phyloP scores from a whole-genome alignment of 1,140 invertebrate genomes.

The Drosophila takahashii region DNA sequence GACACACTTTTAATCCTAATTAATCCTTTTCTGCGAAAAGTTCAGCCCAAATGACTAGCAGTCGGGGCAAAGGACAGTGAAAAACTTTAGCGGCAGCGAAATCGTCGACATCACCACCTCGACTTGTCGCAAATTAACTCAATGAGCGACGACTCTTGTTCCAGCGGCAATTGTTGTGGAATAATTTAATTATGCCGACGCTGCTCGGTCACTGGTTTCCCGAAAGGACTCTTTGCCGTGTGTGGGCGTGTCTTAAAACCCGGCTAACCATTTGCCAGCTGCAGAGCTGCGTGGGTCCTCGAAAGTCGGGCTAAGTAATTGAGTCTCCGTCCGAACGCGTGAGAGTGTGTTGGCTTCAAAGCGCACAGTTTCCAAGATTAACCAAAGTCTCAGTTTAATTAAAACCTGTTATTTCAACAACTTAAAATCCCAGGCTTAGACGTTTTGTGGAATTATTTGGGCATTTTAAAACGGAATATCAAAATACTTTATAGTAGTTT shows the following conservation, averaged over 20 bases:
- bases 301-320: slow-evolving; percentile 35
- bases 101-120: slow-evolving; percentile 49
- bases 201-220: slow-evolving; percentile 24
- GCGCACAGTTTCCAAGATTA: slow-evolving; percentile 22
- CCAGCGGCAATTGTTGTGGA: slow-evolving; percentile 50
- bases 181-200: slow-evolving; percentile 71
- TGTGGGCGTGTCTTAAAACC: slow-evolving; percentile 15
- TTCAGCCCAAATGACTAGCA: slow-evolving; percentile 40
- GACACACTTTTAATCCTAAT: slow-evolving; percentile 65
- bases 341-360: slow-evolving; percentile 20
- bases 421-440: not conserved
- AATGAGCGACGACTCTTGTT: slow-evolving; percentile 68
- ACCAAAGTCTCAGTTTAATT: slow-evolving; percentile 25
- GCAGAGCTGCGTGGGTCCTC: slow-evolving; percentile 10
- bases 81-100: slow-evolving; percentile 45
- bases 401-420: slow-evolving; percentile 19
- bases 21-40: slow-evolving; percentile 59
- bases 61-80: slow-evolving; percentile 27
- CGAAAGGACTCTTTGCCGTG: slow-evolving; percentile 7
- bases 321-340: slow-evolving; percentile 11
- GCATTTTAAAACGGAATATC: not conserved
- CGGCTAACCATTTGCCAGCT: slow-evolving; percentile 17
- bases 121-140: slow-evolving; percentile 78
- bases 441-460: not conserved
- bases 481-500: no score